Conservation (phyloP, 2,888 invertebrate species). For the Leptinotarsa juncta region DNA sequence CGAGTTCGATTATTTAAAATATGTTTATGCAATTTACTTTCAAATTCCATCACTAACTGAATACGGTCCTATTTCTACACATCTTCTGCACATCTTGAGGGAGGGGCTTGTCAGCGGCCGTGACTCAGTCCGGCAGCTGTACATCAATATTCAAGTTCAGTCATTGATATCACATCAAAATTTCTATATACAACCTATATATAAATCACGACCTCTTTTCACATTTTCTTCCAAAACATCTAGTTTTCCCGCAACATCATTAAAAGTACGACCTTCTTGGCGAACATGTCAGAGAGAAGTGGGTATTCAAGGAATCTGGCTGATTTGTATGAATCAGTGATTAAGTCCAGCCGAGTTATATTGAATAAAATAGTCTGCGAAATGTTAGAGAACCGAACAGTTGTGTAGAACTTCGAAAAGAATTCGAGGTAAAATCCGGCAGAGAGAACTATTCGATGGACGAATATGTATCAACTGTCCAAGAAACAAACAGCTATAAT, state of each 20-base stretch:
- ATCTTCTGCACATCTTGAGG: no score
- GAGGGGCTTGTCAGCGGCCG: no score
- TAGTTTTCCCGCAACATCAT: neutral
- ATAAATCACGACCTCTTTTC: no score
- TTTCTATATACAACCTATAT: no score
- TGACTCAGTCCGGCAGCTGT: no score
- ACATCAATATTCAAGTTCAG: no score
- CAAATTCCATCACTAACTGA: no score
- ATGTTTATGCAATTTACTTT: no score
- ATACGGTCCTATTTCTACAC: no score
- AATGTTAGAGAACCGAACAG: slow-evolving; percentile 14
- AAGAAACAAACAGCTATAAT: slow-evolving; percentile 11
- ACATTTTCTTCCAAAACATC: neutral
- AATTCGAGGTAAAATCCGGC: slow-evolving; percentile 16
- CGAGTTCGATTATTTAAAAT: no score
- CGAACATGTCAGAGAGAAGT: slow-evolving; percentile 6
- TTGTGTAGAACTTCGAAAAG: slow-evolving; percentile 15
- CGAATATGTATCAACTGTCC: slow-evolving; percentile 2
- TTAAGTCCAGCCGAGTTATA: slow-evolving; percentile 15
- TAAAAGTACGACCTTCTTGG: neutral
- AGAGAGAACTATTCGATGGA: slow-evolving; percentile 9
- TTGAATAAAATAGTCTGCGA: slow-evolving; percentile 15
- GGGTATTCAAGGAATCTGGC: slow-evolving; percentile 18
- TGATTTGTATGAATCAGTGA: slow-evolving; percentile 20
- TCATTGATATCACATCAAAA: no score